These are phyloP conservation scores for Chymomyza caudatula DNA, from an alignment of 2,888 invertebrate genomes.

Conservation along the genomic window DNA sequence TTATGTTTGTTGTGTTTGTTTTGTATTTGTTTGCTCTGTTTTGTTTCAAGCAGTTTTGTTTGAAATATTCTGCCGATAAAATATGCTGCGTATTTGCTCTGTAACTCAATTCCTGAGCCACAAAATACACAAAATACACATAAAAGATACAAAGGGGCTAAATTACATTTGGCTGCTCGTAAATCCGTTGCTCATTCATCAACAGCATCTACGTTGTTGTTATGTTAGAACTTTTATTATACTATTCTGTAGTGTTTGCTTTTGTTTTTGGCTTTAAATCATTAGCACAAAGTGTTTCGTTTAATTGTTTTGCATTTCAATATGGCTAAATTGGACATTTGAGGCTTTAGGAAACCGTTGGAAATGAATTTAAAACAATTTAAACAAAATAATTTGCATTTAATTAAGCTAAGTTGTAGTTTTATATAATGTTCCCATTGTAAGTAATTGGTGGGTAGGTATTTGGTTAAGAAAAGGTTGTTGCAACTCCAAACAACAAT, in stretches of 20 bases:
- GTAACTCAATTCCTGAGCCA: not conserved
- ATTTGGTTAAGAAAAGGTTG: not conserved
- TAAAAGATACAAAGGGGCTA: not conserved
- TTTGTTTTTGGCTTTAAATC: slow-evolving; percentile 13
- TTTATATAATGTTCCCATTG: slow-evolving; percentile 52
- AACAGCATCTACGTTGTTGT: slow-evolving; percentile 16
- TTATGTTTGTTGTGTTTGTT: not conserved
- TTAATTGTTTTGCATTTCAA: not conserved
- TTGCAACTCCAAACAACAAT: not conserved
- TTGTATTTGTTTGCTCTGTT: slow-evolving; percentile 10
- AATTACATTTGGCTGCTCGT: slow-evolving; percentile 16
- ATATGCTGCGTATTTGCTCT: slow-evolving; percentile 4
- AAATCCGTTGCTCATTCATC: slow-evolving; percentile 25
- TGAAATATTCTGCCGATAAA: not conserved
- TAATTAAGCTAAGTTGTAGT: slow-evolving; percentile 50
- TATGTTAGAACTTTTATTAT: slow-evolving; percentile 5
- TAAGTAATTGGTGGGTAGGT: slow-evolving; percentile 52
- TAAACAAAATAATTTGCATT: not conserved
- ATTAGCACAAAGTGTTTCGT: not conserved
- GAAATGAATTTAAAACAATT: not conserved
- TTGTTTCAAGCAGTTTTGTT: slow-evolving; percentile 9
- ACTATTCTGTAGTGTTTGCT: not conserved
- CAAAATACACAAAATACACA: not conserved
- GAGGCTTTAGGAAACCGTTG: not conserved
- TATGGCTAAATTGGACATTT: not conserved